Evolutionary conservation across 1,140 invertebrate species (phyloP), one percentile per base, ranked within the genome.

Genomic region (Eueides isabella): DNA sequence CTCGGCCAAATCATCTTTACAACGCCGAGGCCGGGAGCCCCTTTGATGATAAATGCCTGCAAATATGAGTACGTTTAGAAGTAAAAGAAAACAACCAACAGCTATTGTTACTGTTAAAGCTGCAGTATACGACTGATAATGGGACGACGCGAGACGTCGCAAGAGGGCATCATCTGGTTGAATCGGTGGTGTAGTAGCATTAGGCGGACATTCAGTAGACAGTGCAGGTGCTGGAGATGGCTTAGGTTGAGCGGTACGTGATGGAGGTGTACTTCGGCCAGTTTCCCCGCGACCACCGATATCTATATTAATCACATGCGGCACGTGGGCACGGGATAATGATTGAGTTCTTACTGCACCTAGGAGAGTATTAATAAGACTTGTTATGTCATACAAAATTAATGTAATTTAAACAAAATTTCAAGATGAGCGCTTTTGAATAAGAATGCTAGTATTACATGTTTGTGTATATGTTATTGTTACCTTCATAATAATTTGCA

Each of bases 1-100:
- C 85, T 96, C 96, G 31, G 95, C 94, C 33, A 96, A 80, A 80
- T 97, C 96, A 80, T 97, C 96, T 83, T 96, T 96, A 78, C 95
- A 96, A 82, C 96, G 96, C 41, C 95, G 95, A 69, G 91, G 92
- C 63, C 94, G 89, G 67, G 95, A 90, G 81, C 96, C 95, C 9
- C 97, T 95, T 86, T 98, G 97, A 84, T 98, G 98, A 85, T 98
- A 99, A 48, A 99, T 98, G 33, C 97, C 98, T 38, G 97, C 98
- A 84, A 99, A 99, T 66, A 99, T 98, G 1, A 99, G 94, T 7
- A 99, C 96, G 88, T 99, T 99, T 2, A 99, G 94, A 9, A 99
- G 94, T 4, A 99, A 94, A 7, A 97, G 93, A 72, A 97, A 97
- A 74, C 97, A 98, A 0, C 98, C 98, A 2, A 99, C 97, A 0